phyloP scores from a whole-genome alignment of 92 coral and sea anemone species.

The Porites lobata region DNA sequence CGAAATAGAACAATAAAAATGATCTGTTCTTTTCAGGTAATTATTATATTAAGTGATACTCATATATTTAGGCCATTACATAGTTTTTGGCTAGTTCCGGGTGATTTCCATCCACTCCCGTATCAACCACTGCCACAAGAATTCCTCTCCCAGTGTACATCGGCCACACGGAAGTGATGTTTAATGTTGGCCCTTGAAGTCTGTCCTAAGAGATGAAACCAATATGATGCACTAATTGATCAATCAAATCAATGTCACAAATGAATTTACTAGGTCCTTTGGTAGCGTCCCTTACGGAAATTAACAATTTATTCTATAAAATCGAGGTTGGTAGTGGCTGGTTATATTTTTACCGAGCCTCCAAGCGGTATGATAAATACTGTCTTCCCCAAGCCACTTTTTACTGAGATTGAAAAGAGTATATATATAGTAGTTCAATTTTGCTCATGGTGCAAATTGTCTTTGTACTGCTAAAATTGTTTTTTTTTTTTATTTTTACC shows the following conservation, averaged over 20 bases:
- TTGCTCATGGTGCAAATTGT: no score
- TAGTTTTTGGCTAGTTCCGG: constrained; percentile 36
- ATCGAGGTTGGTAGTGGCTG: not conserved
- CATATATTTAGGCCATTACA: constrained; percentile 4
- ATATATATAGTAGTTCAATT: not conserved
- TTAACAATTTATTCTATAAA: not conserved
- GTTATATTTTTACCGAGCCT: not conserved
- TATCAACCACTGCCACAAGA: constrained; percentile 38
- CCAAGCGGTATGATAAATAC: not conserved
- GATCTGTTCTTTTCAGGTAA: not conserved
- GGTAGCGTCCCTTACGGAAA: not conserved
- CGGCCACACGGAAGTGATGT: constrained; percentile 39
- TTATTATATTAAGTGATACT: not conserved
- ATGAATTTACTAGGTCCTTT: not conserved
- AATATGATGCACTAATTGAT: not conserved
- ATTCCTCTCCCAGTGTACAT: constrained; percentile 29
- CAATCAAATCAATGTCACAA: not conserved
- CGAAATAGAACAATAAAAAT: not conserved
- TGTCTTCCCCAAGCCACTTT: no score
- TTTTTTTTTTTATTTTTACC: no score
- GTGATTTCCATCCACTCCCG: constrained; percentile 45
- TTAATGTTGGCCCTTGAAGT: constrained; percentile 1
- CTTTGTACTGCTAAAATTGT: no score
- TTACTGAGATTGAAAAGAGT: not conserved
- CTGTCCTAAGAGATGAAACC: not conserved